These are phyloP conservation scores for Poeciliopsis retropinna DNA, from an alignment of 2,113 vertebrate species.

Conservation along the genomic window DNA sequence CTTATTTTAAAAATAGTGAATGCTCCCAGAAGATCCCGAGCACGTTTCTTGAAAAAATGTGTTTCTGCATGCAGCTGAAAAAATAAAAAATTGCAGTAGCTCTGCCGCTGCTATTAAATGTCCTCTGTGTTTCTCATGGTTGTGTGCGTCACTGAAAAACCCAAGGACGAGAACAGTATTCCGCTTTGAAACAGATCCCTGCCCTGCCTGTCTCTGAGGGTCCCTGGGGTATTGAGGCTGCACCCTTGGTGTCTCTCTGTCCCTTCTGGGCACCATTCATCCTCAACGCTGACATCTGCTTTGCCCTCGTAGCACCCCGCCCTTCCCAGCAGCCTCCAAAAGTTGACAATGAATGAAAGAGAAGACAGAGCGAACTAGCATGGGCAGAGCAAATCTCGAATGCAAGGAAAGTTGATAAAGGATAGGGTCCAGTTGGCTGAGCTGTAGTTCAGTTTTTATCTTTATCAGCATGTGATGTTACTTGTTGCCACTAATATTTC, in stretches of 20 bases:
- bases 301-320: slow-evolving; percentile 26
- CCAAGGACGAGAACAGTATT: slow-evolving; percentile 38
- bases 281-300: slow-evolving; percentile 61
- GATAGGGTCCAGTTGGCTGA: slow-evolving; percentile 17
- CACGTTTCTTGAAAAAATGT: not conserved
- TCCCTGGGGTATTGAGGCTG: slow-evolving; percentile 42
- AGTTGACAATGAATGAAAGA: slow-evolving; percentile 49
- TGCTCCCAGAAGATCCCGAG: not conserved
- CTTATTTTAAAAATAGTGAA: not conserved
- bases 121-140: slow-evolving; percentile 16
- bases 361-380: slow-evolving; percentile 46
- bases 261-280: slow-evolving; percentile 58
- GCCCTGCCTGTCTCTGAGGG: slow-evolving; percentile 11
- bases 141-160: slow-evolving; percentile 8
- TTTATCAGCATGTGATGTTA: not conserved
- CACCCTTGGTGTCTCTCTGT: slow-evolving; percentile 32
- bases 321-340: slow-evolving; percentile 43
- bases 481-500: not conserved
- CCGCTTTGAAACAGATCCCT: slow-evolving; percentile 53
- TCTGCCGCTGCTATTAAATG: not conserved
- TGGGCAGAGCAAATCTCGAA: slow-evolving; percentile 1
- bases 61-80: not conserved
- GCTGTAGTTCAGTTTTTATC: not conserved
- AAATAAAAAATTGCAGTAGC: not conserved
- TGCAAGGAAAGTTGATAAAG: slow-evolving; percentile 12